phyloP scores from a whole-genome alignment of 2,888 invertebrate species.

The Drosophila meridionalis region DNA sequence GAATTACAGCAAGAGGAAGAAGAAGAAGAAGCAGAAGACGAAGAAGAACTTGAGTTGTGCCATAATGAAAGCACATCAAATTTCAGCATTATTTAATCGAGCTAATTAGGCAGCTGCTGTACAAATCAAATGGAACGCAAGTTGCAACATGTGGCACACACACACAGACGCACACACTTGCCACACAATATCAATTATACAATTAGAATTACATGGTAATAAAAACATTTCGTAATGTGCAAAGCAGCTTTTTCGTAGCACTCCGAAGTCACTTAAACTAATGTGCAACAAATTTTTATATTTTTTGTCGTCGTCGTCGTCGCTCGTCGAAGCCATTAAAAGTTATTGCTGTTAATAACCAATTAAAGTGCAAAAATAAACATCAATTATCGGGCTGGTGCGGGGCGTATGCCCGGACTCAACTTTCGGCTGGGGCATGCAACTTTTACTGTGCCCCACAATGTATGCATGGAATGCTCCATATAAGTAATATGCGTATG shows the following conservation, averaged over 20 bases:
- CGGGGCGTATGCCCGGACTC: not conserved
- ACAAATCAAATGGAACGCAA: slow-evolving; percentile 36
- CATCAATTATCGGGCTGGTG: slow-evolving; percentile 63
- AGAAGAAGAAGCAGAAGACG: not conserved
- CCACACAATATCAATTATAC: slow-evolving; percentile 45
- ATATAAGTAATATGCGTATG: not conserved
- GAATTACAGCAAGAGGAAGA: not conserved
- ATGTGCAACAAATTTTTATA: slow-evolving; percentile 23
- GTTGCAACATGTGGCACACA: slow-evolving; percentile 46
- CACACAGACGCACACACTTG: slow-evolving; percentile 1
- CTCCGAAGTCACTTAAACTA: slow-evolving; percentile 18
- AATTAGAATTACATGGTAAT: slow-evolving; percentile 47
- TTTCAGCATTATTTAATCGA: slow-evolving; percentile 37
- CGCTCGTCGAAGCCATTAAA: slow-evolving; percentile 60
- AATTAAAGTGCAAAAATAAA: slow-evolving; percentile 78
- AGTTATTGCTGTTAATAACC: slow-evolving; percentile 69
- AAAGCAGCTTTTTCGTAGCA: slow-evolving; percentile 33
- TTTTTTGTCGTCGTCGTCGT: slow-evolving; percentile 1
- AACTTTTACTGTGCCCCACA: slow-evolving; percentile 29
- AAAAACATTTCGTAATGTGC: slow-evolving; percentile 52
- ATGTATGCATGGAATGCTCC: not conserved
- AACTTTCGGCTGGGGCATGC: slow-evolving; percentile 19
- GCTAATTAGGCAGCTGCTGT: slow-evolving; percentile 44
- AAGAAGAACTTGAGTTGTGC: not conserved
- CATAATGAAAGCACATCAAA: slow-evolving; percentile 21